Percentiles rank a stretch among this genome's conserved stretches.
phyloP scores from a whole-genome alignment of 1,140 invertebrate species.

The Eciton burchellii region DNA sequence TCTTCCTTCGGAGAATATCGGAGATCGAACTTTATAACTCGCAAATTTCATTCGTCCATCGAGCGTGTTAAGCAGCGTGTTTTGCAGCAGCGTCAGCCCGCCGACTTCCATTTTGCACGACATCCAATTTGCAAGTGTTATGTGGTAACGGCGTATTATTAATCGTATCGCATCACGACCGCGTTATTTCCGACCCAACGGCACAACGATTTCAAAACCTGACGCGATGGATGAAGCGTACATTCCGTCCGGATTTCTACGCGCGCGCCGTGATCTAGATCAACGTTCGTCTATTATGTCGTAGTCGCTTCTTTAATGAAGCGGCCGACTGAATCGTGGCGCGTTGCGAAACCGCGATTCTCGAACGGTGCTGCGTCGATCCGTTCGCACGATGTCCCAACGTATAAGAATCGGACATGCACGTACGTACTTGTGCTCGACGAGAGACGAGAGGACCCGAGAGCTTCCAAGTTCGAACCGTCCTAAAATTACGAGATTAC shows the following conservation, averaged over 20 bases:
- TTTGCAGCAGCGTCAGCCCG: background rate
- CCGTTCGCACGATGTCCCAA: background rate
- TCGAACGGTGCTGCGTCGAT: background rate
- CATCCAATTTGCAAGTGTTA: background rate
- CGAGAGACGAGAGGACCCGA: too few species aligned
- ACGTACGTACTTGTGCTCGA: background rate
- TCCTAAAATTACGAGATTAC: too few species aligned
- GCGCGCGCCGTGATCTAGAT: conserved; percentile 20
- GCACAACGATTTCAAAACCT: conserved; percentile 21
- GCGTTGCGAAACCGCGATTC: conserved; percentile 7
- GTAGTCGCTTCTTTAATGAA: conserved; percentile 5
- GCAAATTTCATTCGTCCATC: background rate
- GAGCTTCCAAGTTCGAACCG: too few species aligned
- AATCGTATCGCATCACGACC: conserved; percentile 27
- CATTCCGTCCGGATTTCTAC: conserved; percentile 12
- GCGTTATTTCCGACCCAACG: conserved; percentile 5
- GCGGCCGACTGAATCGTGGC: background rate
- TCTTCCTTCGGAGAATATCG: too few species aligned
- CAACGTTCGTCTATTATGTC: conserved; percentile 24
- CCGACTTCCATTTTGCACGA: conserved; percentile 1
- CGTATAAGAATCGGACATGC: background rate
- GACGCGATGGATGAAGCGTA: background rate
- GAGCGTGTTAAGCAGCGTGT: background rate
- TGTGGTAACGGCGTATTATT: conserved; percentile 2
- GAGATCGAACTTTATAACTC: too few species aligned